Conservation (phyloP, 2,113 vertebrate species). For the Mugil cephalus region DNA sequence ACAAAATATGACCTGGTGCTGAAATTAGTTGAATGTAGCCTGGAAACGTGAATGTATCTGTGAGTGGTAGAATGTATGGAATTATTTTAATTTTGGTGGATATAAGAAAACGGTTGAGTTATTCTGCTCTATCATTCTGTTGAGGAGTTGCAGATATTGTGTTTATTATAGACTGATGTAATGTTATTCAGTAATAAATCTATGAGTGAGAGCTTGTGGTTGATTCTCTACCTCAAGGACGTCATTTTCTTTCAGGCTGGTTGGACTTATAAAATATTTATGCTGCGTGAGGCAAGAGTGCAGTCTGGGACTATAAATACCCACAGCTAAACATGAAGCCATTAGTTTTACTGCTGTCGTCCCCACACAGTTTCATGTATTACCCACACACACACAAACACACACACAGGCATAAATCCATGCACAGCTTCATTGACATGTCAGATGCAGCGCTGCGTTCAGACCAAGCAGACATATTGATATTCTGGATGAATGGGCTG, state of each 20-base stretch:
- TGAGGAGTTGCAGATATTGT: background rate
- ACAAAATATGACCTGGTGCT: too few relatives aligned
- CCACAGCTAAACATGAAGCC: conserved; percentile 38
- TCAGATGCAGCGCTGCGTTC: background rate
- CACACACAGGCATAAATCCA: conserved; percentile 2
- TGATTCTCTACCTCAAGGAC: conserved; percentile 37
- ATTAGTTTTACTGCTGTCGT: conserved; percentile 3
- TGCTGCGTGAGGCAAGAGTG: conserved; percentile 13
- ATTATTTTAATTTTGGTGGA: too few relatives aligned
- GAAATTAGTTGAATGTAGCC: too few relatives aligned
- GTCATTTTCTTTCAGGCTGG: conserved; percentile 37
- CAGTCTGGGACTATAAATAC: conserved; percentile 64
- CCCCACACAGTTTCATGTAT: background rate
- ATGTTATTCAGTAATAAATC: conserved; percentile 15
- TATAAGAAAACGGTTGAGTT: background rate
- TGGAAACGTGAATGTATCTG: too few relatives aligned
- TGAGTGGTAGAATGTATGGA: too few relatives aligned
- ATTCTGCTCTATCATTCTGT: too few relatives aligned
- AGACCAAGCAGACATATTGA: conserved; percentile 20
- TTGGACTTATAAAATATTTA: conserved; percentile 65
- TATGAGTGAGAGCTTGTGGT: background rate
- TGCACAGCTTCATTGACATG: background rate
- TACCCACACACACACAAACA: background rate
- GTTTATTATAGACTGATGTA: background rate
- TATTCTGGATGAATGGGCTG: conserved; percentile 17